Evolutionary conservation across 2,113 vertebrate genomes (phyloP), one percentile per base, ranked within the genome.

Genomic region (Heteronetta atricapilla): DNA sequence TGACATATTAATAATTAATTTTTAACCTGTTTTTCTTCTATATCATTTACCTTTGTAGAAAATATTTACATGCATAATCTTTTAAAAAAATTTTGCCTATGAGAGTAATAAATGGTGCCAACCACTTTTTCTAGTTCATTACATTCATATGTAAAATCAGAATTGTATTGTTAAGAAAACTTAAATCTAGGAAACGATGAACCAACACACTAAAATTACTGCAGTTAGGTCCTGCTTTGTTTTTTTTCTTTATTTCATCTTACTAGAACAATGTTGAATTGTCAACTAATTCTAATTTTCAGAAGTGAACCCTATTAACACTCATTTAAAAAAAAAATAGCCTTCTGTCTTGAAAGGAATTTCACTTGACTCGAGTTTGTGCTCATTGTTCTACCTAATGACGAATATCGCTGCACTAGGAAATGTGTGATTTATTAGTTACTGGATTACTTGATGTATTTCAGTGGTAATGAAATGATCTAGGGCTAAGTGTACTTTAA

Each of bases 231-330:
- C 58, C 58, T 60, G 21, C 58, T 60, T 60, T 34, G n/a, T 34
- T 21, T 21, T 46, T 46, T 46, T 34, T 13, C 29, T 90, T 93
- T 46, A 81, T 91, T 55, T 88, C 73, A 46, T 56, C 38, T 86
- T 64, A 85, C 48, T 50, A 69, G 48, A 84, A 85, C 19, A 91
- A 46, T 68, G 68, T 77, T 2, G 5, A 81, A 74, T 92, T 92
- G 46, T 93, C 82, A 86, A 68, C 56, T 78, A 36, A 77, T 90
- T 75, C 75, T 42, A 52, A 68, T 95, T 90, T 92, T 82, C 68
- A 74, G 83, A 74, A 92, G 83, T 83, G 40, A 91, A 36, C 63
- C 53, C 55, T n/a, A 67, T 86, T 83, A 60, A 75, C 76, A 22
- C 10, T 59, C 7, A 59, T n/a, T 56, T 36, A 38, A 70, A 56